phyloP scores from a whole-genome alignment of 2,113 vertebrate species.

The Thalassarche chlororhynchos region DNA sequence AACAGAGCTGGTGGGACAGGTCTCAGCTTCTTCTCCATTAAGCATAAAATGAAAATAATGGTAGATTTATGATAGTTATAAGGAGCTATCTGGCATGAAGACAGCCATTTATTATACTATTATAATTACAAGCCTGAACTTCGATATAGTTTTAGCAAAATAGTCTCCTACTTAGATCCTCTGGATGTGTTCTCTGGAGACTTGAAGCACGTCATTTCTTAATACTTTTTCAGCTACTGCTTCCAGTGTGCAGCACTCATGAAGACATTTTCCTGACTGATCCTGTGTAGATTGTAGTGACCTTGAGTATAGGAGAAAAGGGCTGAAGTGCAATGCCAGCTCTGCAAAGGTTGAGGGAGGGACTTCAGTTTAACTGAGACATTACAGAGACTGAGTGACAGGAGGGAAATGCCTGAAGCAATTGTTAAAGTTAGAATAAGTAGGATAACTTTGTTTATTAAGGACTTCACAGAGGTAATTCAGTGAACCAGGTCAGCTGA shows the following conservation, averaged over 20 bases:
- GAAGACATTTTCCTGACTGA: neutral
- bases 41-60: neutral
- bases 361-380: neutral
- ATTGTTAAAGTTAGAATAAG: neutral
- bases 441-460: neutral
- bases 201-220: accelerated
- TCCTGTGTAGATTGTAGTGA: neutral
- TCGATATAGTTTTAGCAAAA: neutral
- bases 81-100: neutral
- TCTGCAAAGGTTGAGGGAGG: neutral
- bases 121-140: neutral
- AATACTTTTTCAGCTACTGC: neutral
- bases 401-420: neutral
- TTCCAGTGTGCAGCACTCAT: neutral
- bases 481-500: neutral
- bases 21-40: neutral
- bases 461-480: neutral
- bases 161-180: neutral
- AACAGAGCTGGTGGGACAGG: neutral
- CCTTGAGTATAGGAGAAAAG: neutral
- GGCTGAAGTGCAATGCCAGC: neutral
- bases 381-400: neutral
- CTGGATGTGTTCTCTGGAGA: neutral
- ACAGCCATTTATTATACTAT: neutral
- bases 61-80: neutral